A percentile compares a stretch with the other conserved stretches of the same genome.
phyloP scores from a whole-genome alignment of 2,113 vertebrate species.

The Aix galericulata region DNA sequence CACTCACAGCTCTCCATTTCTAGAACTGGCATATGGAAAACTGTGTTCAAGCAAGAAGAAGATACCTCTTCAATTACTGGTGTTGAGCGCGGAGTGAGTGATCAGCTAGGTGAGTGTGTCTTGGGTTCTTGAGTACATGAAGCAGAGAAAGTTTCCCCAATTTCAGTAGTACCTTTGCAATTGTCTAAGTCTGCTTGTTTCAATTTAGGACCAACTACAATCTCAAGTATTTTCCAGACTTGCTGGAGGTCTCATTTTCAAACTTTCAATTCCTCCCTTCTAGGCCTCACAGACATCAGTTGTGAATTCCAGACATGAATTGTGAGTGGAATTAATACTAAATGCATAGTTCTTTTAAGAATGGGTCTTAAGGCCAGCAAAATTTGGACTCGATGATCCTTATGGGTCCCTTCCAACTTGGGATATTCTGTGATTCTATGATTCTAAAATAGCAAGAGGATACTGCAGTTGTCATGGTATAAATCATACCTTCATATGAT shows the following conservation, averaged over 20 bases:
- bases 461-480: neutral
- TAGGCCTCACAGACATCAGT: neutral
- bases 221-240: neutral
- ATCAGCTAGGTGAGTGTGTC: neutral
- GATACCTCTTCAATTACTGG: neutral
- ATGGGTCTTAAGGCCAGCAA: neutral
- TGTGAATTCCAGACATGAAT: neutral
- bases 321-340: neutral
- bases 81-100: neutral
- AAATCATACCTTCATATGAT: neutral
- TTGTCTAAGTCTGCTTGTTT: neutral
- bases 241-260: neutral
- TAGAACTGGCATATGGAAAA: neutral
- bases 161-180: neutral
- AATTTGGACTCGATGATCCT: neutral
- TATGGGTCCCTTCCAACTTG: no score
- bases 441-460: neutral
- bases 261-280: neutral
- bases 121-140: neutral
- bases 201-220: rapidly evolving
- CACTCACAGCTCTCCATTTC: neutral
- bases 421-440: no score
- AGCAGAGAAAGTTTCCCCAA: neutral
- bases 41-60: neutral
- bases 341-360: neutral